These are phyloP conservation scores for Trissolcus japonicus DNA, from an alignment of 2,888 invertebrate genomes.

Conservation along the genomic window DNA sequence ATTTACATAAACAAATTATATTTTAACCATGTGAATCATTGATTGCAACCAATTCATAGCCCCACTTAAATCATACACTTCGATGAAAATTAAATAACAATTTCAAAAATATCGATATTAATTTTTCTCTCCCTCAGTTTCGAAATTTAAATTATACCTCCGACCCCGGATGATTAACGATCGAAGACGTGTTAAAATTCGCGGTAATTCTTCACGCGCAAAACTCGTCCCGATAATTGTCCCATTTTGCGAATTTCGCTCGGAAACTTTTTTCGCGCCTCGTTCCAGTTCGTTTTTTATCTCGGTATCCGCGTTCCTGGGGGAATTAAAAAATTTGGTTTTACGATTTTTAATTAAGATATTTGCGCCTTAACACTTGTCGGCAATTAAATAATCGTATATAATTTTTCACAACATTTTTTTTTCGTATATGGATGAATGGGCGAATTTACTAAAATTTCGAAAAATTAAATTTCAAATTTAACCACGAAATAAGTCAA, in stretches of 20 bases:
- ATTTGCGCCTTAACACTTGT: constrained; percentile 13
- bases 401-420: constrained; percentile 6
- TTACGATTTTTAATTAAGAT: constrained; percentile 45
- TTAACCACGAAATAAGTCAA: no score
- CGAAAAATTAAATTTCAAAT: no score
- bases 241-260: neutral
- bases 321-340: constrained; percentile 26
- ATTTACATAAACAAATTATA: no score
- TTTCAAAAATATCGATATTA: neutral
- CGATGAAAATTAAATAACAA: neutral
- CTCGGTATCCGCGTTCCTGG: neutral
- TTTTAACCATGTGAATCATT: no score
- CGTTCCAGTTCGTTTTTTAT: no score
- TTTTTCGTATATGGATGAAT: no score
- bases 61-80: constrained; percentile 4
- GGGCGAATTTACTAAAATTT: no score
- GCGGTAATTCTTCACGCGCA: constrained; percentile 5
- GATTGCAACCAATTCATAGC: neutral
- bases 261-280: constrained; percentile 2
- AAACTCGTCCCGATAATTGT: neutral
- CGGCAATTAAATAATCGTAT: constrained; percentile 40
- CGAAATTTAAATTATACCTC: constrained; percentile 7
- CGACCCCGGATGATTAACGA: constrained; percentile 3
- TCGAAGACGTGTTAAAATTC: constrained; percentile 7
- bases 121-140: constrained; percentile 2